Evolutionary conservation across 2,113 vertebrate species (phyloP).

Genomic region (Coregonus clupeaformis): DNA sequence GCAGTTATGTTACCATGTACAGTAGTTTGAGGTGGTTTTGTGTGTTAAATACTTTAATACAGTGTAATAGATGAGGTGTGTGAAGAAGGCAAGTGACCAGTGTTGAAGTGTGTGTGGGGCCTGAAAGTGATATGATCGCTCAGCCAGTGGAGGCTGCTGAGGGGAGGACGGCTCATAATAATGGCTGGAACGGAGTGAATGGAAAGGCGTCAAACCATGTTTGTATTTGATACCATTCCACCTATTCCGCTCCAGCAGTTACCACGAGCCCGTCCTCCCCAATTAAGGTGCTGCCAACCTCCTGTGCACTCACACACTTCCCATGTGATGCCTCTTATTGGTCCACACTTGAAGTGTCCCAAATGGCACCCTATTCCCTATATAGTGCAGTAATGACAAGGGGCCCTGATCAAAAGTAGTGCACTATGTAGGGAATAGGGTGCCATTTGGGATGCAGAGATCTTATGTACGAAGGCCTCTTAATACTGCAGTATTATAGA

Average conservation of each 20-base stretch:
- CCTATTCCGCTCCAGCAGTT: too few relatives aligned
- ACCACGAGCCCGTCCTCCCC: too few relatives aligned
- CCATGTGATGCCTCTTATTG: conserved; percentile 58
- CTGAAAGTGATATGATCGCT: conserved; percentile 27
- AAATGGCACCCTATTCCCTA: too few relatives aligned
- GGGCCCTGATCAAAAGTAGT: too few relatives aligned
- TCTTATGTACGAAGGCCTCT: conserved; percentile 3
- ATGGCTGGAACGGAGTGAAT: too few relatives aligned
- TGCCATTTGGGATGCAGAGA: neutral
- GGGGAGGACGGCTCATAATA: too few relatives aligned
- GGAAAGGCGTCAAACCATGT: too few relatives aligned
- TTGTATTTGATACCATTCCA: too few relatives aligned
- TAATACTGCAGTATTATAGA: conserved; percentile 8
- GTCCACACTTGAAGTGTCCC: neutral
- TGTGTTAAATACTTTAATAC: neutral
- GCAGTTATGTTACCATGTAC: conserved; percentile 30
- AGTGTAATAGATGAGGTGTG: conserved; percentile 22
- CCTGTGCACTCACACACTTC: conserved; percentile 24
- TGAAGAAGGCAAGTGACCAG: conserved; percentile 36
- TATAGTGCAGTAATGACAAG: too few relatives aligned
- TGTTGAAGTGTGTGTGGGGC: conserved; percentile 4
- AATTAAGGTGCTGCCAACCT: too few relatives aligned
- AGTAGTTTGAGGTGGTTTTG: conserved; percentile 12
- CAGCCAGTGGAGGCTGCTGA: neutral
- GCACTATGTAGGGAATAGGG: too few relatives aligned